A percentile compares a stretch with the other conserved stretches of the same genome.
These are phyloP conservation scores for Marasmarcha lunaedactyla DNA, from an alignment of 2,888 invertebrate species.

Conservation along the genomic window DNA sequence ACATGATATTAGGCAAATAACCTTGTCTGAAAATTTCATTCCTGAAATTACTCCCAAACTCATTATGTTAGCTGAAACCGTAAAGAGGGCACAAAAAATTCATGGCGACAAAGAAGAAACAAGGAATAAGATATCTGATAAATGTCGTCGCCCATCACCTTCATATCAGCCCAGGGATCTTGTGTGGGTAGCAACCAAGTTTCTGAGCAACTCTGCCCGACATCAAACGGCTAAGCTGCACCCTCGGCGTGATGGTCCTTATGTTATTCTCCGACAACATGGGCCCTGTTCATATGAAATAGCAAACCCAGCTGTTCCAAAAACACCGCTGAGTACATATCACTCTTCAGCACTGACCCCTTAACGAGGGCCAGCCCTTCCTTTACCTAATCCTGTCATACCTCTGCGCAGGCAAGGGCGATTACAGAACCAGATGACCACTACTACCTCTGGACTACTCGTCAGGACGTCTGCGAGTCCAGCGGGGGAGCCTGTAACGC, in stretches of 20 bases:
- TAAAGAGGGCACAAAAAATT: too few species aligned
- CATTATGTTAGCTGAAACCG: too few species aligned
- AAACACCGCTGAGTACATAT: slow-evolving; percentile 1
- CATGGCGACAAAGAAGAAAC: slow-evolving; percentile 13
- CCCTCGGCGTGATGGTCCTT: too few species aligned
- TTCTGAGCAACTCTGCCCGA: slow-evolving; percentile 9
- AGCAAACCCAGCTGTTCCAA: slow-evolving; percentile 2
- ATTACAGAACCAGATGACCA: too few species aligned
- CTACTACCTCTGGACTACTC: too few species aligned
- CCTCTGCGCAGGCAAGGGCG: too few species aligned
- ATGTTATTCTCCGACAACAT: slow-evolving; percentile 6
- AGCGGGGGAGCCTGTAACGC: too few species aligned
- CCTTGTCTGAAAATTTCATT: slow-evolving; percentile 12
- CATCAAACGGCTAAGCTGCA: too few species aligned
- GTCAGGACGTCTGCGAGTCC: too few species aligned
- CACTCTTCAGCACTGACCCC: slow-evolving; percentile 5
- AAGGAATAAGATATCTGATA: slow-evolving; percentile 11
- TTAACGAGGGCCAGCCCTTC: too few species aligned
- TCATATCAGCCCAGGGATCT: slow-evolving; percentile 10
- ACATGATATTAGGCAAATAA: slow-evolving; percentile 9
- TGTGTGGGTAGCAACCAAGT: slow-evolving; percentile 11
- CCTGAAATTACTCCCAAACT: slow-evolving; percentile 14
- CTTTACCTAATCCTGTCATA: too few species aligned
- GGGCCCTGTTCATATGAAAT: slow-evolving; percentile 12
- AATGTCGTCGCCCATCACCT: slow-evolving; percentile 7